Conservation (phyloP, 1,140 invertebrate species). For the Adoxophyes honmai region DNA sequence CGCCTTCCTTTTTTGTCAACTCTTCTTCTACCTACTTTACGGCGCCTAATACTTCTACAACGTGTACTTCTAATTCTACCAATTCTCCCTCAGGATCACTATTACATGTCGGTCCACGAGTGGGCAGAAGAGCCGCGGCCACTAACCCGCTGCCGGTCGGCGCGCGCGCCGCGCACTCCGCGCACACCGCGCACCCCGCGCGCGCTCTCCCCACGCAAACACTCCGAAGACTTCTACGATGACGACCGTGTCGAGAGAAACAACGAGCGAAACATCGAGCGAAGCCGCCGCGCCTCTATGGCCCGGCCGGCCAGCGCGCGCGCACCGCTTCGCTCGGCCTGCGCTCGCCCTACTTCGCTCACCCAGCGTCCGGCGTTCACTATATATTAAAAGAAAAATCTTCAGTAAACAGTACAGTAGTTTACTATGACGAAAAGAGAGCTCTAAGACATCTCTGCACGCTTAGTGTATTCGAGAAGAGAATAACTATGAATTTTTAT, state of each 20-base stretch:
- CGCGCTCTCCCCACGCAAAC: slow-evolving; percentile 44
- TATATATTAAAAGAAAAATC: slow-evolving; percentile 41
- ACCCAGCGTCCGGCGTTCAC: slow-evolving; percentile 61
- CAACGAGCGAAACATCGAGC: slow-evolving; percentile 26
- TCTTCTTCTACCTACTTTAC: too few relatives aligned
- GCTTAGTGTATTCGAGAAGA: too few relatives aligned
- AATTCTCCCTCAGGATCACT: slow-evolving; percentile 28
- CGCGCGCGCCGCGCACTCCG: slow-evolving; percentile 47
- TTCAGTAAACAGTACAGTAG: too few relatives aligned
- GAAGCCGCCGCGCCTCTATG: slow-evolving; percentile 35
- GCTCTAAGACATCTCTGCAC: too few relatives aligned
- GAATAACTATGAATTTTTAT: too few relatives aligned
- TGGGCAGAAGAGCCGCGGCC: slow-evolving; percentile 54
- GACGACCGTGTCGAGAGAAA: slow-evolving; percentile 32
- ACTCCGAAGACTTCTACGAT: slow-evolving; percentile 21
- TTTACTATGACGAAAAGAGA: too few relatives aligned
- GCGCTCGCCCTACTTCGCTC: slow-evolving; percentile 49
- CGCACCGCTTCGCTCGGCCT: slow-evolving; percentile 41
- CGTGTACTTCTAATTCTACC: too few relatives aligned
- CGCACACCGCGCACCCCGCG: slow-evolving; percentile 46
- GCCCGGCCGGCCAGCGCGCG: slow-evolving; percentile 44
- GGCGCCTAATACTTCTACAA: too few relatives aligned
- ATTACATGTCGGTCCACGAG: slow-evolving; percentile 51
- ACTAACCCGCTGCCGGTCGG: slow-evolving; percentile 53
- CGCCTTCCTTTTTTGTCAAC: too few relatives aligned